A percentile compares a stretch with the other conserved stretches of the same genome.
Conservation (phyloP, 2,888 invertebrate species). For the Bombyx huttoni region DNA sequence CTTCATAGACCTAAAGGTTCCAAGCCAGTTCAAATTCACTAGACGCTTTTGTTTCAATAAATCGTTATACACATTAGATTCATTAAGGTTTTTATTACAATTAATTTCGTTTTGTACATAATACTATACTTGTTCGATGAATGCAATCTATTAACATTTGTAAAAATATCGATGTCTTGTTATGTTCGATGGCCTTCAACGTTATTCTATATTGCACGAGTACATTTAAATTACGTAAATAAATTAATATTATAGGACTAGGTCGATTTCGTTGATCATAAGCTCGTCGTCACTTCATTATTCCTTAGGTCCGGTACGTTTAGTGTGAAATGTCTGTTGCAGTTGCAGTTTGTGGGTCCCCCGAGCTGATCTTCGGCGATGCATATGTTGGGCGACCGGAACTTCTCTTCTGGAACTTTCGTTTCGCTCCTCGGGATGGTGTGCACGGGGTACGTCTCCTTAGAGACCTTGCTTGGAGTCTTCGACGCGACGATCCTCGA, state of each 20-base stretch:
- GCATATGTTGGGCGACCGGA: constrained; percentile 56
- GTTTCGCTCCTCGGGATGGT: constrained; percentile 36
- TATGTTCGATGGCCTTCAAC: neutral
- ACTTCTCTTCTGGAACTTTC: constrained; percentile 37
- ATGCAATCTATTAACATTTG: neutral
- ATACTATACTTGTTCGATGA: no score
- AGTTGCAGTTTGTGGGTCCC: constrained; percentile 47
- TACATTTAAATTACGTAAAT: neutral
- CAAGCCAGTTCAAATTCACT: no score
- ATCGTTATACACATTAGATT: no score
- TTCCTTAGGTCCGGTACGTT: constrained; percentile 52
- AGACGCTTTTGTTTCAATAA: no score
- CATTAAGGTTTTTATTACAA: no score
- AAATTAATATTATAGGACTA: constrained; percentile 23
- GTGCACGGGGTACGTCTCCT: constrained; percentile 31
- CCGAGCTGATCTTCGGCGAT: constrained; percentile 50
- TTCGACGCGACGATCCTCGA: constrained; percentile 26
- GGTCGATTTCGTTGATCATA: constrained; percentile 38
- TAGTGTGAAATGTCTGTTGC: constrained; percentile 59
- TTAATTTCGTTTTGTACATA: no score
- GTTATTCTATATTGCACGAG: neutral
- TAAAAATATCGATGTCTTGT: neutral
- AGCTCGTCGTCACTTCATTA: constrained; percentile 50
- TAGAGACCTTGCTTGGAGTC: constrained; percentile 18
- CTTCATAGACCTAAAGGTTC: no score